phyloP scores from a whole-genome alignment of 2,113 vertebrate genomes.

The Podocnemis expansa region DNA sequence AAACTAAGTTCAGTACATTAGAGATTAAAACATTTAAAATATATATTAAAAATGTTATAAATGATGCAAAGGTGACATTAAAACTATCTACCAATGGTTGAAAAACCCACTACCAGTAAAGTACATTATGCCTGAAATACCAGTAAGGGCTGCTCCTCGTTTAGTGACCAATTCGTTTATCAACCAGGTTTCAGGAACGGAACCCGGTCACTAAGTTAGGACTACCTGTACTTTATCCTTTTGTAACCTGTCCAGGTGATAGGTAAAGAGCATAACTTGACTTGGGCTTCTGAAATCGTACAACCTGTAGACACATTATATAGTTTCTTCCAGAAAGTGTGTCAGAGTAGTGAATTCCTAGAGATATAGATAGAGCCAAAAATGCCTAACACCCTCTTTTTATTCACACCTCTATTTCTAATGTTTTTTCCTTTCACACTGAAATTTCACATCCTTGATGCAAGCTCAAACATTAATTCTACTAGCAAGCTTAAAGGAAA shows the following conservation, averaged over 20 bases:
- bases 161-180: too few relatives aligned
- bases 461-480: not conserved
- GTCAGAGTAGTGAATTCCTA: not conserved
- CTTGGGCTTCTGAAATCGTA: not conserved
- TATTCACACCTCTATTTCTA: not conserved
- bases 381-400: not conserved
- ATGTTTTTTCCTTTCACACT: not conserved
- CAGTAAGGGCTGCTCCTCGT: too few relatives aligned
- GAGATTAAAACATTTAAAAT: too few relatives aligned
- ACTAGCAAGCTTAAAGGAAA: not conserved
- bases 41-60: too few relatives aligned
- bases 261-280: not conserved
- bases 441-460: not conserved
- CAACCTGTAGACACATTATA: not conserved
- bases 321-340: not conserved
- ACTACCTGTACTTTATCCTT: not conserved
- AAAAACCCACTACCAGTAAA: too few relatives aligned
- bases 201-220: too few relatives aligned
- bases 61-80: too few relatives aligned
- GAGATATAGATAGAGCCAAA: not conserved
- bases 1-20: too few relatives aligned
- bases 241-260: not conserved
- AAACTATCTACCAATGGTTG: too few relatives aligned
- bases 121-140: too few relatives aligned
- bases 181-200: too few relatives aligned